Evolutionary conservation across 2,797 vertebrate genomes (phyloP).

Genomic region (Darevskia mixta): DNA sequence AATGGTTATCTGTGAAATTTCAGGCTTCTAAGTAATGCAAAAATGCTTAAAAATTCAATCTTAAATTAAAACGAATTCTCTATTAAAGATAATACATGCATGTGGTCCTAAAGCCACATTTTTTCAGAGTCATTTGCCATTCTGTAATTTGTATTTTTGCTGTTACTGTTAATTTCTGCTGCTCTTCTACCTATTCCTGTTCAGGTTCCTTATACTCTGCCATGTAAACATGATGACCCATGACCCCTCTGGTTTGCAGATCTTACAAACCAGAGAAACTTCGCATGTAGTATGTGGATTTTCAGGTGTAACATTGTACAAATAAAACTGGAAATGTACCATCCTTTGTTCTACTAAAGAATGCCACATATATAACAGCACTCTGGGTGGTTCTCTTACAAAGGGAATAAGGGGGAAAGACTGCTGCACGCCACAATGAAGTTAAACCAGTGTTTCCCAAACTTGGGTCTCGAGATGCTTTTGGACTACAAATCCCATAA

Average conservation of each 20-base stretch:
- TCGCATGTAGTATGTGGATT: not conserved
- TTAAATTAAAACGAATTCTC: slow-evolving; percentile 61
- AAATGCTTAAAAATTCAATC: slow-evolving; percentile 61
- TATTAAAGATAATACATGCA: slow-evolving; percentile 40
- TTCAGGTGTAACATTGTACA: not conserved
- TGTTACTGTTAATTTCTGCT: slow-evolving; percentile 11
- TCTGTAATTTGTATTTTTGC: slow-evolving; percentile 33
- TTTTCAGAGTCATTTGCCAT: not conserved
- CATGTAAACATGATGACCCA: not conserved
- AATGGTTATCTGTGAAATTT: slow-evolving; percentile 63
- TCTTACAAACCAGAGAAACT: not conserved
- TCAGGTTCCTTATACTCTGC: not conserved
- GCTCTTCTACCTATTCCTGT: slow-evolving; percentile 27
- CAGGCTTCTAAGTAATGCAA: slow-evolving; percentile 60
- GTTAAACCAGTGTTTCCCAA: not conserved
- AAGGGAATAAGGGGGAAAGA: not conserved
- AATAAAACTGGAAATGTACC: not conserved
- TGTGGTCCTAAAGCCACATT: slow-evolving; percentile 15
- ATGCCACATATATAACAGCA: not conserved
- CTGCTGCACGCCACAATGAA: not conserved
- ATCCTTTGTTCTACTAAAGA: not conserved
- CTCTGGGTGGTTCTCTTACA: not conserved
- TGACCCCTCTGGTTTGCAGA: not conserved
- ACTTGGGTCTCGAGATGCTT: too few species aligned
- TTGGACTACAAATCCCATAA: too few species aligned